Evolutionary conservation across 2,888 invertebrate species (phyloP).

Genomic region (Hermaeophaga mercurialis): DNA sequence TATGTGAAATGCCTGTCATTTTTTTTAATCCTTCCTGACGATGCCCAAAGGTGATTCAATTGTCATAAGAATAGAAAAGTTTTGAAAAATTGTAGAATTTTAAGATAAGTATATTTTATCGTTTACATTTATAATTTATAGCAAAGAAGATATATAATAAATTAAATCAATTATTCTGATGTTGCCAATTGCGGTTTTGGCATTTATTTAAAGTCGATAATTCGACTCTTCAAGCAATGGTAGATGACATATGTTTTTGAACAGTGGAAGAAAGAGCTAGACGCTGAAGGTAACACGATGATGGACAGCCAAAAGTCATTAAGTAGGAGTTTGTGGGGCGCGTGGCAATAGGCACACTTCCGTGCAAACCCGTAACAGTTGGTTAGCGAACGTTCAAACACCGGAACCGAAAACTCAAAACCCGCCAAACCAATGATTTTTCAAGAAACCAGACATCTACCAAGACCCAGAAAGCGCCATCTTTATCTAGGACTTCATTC

Average conservation of each 20-base stretch:
- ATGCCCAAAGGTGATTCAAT: no score
- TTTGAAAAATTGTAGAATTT: no score
- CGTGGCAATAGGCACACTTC: conserved; percentile 54
- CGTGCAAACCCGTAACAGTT: conserved; percentile 55
- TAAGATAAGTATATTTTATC: no score
- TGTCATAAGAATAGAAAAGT: no score
- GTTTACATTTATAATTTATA: no score
- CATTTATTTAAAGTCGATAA: not conserved
- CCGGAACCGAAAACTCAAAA: conserved; percentile 51
- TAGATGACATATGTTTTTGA: conserved; percentile 23
- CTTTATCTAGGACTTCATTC: no score
- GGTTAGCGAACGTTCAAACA: conserved; percentile 49
- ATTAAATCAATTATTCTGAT: no score
- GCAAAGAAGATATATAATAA: no score
- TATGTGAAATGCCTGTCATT: no score
- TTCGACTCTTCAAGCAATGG: not conserved
- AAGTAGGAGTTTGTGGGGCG: conserved; percentile 40
- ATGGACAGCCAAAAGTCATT: conserved; percentile 28
- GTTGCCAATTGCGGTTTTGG: not conserved
- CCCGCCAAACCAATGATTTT: conserved; percentile 33
- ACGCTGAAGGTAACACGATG: conserved; percentile 15
- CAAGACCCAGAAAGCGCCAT: conserved; percentile 13
- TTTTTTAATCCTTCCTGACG: no score
- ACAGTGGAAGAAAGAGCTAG: conserved; percentile 16
- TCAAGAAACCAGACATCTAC: conserved; percentile 27